Percentiles rank a stretch among this genome's conserved stretches.
phyloP scores from a whole-genome alignment of 2,888 invertebrate genomes.

The Cabera pusaria region DNA sequence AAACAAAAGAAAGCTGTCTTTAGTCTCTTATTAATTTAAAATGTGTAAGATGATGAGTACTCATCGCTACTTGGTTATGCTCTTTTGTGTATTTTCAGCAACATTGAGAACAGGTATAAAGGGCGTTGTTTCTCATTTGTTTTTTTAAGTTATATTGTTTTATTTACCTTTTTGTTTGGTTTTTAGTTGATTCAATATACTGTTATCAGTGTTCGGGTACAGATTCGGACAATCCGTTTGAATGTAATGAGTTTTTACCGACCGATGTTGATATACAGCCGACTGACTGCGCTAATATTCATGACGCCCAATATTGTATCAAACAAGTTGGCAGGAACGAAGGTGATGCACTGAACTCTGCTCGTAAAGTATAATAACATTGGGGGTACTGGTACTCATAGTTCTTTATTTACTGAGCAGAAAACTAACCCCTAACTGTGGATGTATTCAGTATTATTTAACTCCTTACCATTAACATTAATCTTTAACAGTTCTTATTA shows the following conservation, averaged over 20 bases:
- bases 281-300: constrained; percentile 89
- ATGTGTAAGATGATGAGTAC: constrained; percentile 35
- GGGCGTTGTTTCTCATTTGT: constrained; percentile 49
- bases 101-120: constrained; percentile 52
- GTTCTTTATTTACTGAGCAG: no score
- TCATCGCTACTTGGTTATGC: constrained; percentile 32
- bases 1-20: background rate
- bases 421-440: no score
- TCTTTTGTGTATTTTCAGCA: constrained; percentile 37
- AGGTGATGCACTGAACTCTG: constrained; percentile 82
- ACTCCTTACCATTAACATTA: no score
- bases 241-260: constrained; percentile 91
- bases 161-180: constrained; percentile 40
- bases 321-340: constrained; percentile 96
- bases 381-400: constrained; percentile 3
- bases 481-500: no score
- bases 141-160: constrained; percentile 29
- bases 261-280: constrained; percentile 86
- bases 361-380: constrained; percentile 9
- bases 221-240: constrained; percentile 88
- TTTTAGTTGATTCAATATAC: constrained; percentile 86
- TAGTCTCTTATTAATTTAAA: no score
- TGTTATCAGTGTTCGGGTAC: constrained; percentile 97
- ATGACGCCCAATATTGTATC: constrained; percentile 94
- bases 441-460: no score